Conservation (phyloP, 35 echinoderm and acorn worm species). For the Ophioderma brevispina region DNA sequence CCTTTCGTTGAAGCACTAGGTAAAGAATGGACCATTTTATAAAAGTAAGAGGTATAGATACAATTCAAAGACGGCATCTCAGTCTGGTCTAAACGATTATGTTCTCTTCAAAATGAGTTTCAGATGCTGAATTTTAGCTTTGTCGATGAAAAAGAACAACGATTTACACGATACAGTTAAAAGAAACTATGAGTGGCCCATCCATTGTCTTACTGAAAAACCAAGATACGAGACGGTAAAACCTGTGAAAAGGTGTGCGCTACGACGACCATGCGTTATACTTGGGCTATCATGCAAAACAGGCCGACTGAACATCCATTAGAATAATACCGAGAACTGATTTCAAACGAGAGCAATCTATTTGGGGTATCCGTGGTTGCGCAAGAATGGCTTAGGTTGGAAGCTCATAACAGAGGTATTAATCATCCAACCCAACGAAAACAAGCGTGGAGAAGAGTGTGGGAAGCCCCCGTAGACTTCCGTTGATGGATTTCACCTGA, state of each 20-base stretch:
- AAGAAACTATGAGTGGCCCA: conserved; percentile 16
- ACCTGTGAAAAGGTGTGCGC: neutral
- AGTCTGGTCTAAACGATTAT: conserved; percentile 13
- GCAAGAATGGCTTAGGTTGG: conserved; percentile 33
- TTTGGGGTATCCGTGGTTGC: neutral
- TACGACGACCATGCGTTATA: conserved; percentile 30
- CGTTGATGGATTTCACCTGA: conserved; percentile 41
- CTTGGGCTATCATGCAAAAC: conserved; percentile 5
- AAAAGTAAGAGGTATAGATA: conserved; percentile 18
- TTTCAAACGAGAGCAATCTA: neutral
- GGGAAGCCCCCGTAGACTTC: neutral
- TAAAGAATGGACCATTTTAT: conserved; percentile 36
- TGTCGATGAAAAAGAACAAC: neutral
- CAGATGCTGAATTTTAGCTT: neutral
- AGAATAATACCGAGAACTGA: neutral
- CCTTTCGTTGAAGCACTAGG: conserved; percentile 39
- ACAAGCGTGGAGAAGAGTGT: conserved; percentile 5
- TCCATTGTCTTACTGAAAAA: conserved; percentile 19
- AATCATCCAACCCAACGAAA: conserved; percentile 13
- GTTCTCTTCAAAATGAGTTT: neutral
- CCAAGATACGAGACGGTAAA: conserved; percentile 26
- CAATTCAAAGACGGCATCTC: conserved; percentile 58
- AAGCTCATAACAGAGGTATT: neutral
- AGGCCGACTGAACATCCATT: conserved; percentile 11
- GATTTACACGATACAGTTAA: neutral